Conservation (phyloP, 1,140 invertebrate genomes). For the Temnothorax nylanderi region DNA sequence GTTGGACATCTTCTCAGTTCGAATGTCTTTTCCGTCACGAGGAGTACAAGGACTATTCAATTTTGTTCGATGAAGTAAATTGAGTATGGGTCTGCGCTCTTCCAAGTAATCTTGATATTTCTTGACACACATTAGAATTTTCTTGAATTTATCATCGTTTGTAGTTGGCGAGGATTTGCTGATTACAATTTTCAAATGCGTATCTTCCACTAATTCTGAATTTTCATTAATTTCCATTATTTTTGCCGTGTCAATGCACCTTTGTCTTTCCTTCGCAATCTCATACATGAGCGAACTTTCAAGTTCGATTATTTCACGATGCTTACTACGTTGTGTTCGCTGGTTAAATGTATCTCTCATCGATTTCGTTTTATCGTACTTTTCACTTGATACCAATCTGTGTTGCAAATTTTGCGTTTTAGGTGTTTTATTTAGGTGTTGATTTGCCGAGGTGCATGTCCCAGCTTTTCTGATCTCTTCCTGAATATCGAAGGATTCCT, state of each 20-base stretch:
- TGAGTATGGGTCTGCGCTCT: constrained; percentile 63
- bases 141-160: constrained; percentile 66
- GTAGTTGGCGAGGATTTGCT: constrained; percentile 35
- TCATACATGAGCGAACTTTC: constrained; percentile 72
- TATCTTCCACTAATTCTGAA: constrained; percentile 24
- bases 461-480: background rate
- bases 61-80: constrained; percentile 41
- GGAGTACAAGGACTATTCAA: background rate
- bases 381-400: background rate
- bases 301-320: constrained; percentile 16
- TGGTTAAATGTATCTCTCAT: background rate
- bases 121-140: constrained; percentile 70
- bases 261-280: constrained; percentile 73
- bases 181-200: constrained; percentile 32
- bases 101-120: constrained; percentile 72
- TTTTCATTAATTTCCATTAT: constrained; percentile 72
- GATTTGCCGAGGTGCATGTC: background rate
- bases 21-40: constrained; percentile 5
- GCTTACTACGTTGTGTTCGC: background rate
- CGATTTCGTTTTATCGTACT: background rate
- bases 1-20: background rate
- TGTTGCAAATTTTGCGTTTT: background rate
- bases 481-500: background rate
- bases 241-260: constrained; percentile 77
- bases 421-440: background rate